Percentiles rank a stretch among this genome's conserved stretches.
Evolutionary conservation across 1,140 invertebrate genomes (phyloP).

Genomic region (Pseudomyrmex concolor): DNA sequence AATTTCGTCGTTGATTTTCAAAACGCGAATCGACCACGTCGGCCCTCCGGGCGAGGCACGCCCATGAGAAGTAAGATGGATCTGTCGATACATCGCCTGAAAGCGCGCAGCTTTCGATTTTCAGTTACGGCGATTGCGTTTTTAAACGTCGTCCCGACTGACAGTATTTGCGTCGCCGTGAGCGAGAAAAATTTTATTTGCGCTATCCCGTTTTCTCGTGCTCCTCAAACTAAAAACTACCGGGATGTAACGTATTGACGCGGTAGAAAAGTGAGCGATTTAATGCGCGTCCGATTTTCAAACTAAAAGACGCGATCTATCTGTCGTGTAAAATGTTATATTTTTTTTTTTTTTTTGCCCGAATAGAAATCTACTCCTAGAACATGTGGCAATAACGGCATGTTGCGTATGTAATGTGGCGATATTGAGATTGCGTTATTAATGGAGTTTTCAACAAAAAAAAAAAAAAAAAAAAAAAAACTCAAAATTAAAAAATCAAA

Average conservation of each 20-base stretch:
- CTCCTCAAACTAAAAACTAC: constrained; percentile 40
- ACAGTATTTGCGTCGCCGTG: constrained; percentile 51
- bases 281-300: constrained; percentile 54
- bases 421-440: not conserved
- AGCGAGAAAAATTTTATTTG: constrained; percentile 61
- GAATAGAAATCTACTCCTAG: not conserved
- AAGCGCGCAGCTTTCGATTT: constrained; percentile 51
- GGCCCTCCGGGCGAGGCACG: constrained; percentile 56
- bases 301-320: constrained; percentile 8
- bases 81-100: constrained; percentile 60
- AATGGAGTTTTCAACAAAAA: not conserved
- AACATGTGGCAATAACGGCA: not conserved
- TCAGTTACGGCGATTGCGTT: constrained; percentile 53
- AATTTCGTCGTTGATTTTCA: constrained; percentile 69
- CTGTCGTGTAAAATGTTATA: constrained; percentile 17
- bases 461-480: not conserved
- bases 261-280: constrained; percentile 45
- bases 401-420: not conserved
- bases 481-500: constrained; percentile 43
- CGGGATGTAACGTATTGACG: not conserved
- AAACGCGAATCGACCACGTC: constrained; percentile 58
- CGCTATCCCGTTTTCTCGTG: constrained; percentile 23
- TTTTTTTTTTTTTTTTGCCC: too few species aligned
- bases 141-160: constrained; percentile 46
- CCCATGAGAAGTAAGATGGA: constrained; percentile 56